These are phyloP conservation scores for Dilophus febrilis DNA, from an alignment of 2,888 invertebrate genomes.

Conservation along the genomic window DNA sequence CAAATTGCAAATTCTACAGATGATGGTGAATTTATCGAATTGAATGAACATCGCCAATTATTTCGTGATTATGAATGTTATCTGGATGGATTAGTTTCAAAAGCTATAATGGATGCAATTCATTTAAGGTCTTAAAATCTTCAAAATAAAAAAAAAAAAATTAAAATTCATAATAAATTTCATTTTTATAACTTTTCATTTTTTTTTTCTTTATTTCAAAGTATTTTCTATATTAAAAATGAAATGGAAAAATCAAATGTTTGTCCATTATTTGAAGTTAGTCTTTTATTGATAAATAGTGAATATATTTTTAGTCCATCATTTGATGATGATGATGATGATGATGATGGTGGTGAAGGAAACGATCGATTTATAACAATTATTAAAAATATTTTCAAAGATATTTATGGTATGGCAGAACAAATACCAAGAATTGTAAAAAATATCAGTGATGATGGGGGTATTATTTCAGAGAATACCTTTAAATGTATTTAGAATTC, in stretches of 20 bases:
- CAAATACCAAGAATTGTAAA: slow-evolving; percentile 51
- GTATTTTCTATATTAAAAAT: slow-evolving; percentile 8
- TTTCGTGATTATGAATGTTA: slow-evolving; percentile 35
- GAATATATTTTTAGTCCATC: slow-evolving; percentile 58
- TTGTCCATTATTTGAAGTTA: slow-evolving; percentile 58
- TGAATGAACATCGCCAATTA: slow-evolving; percentile 31
- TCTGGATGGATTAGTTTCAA: slow-evolving; percentile 20
- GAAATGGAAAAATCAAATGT: slow-evolving; percentile 7
- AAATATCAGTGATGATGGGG: slow-evolving; percentile 17
- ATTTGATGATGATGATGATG: slow-evolving; percentile 44
- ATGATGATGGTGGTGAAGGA: slow-evolving; percentile 46
- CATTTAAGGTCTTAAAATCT: slow-evolving; percentile 20
- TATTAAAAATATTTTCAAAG: slow-evolving; percentile 54
- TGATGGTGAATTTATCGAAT: no score
- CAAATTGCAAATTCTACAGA: no score
- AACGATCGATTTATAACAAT: slow-evolving; percentile 50
- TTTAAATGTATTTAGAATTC: background rate
- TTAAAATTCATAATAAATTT: background rate
- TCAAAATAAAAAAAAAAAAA: background rate
- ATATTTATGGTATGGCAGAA: slow-evolving; percentile 60
- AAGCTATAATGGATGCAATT: slow-evolving; percentile 20
- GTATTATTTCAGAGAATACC: background rate
- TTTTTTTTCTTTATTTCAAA: background rate
- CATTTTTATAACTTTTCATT: background rate
- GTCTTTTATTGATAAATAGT: slow-evolving; percentile 53